Evolutionary conservation across 2,888 invertebrate genomes (phyloP).

Genomic region (Apotomis betuletana): DNA sequence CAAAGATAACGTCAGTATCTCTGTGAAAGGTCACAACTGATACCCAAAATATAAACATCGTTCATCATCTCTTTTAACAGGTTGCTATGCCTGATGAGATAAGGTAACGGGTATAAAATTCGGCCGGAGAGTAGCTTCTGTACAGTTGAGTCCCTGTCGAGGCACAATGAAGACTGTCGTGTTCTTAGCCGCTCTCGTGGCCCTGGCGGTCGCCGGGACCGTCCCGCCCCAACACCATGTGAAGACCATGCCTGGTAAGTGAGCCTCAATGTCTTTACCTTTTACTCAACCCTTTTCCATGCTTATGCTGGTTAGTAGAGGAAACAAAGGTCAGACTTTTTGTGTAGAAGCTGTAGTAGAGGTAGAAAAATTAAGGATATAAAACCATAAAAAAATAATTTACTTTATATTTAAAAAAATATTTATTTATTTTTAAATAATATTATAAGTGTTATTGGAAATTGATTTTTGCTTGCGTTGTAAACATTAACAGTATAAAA

Average conservation of each 20-base stretch:
- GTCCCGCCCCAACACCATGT: constrained; percentile 4
- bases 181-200: constrained; percentile 51
- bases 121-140: constrained; percentile 15
- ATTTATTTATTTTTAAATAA: no score
- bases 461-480: no score
- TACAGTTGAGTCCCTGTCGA: constrained; percentile 58
- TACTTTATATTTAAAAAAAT: no score
- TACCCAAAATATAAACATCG: constrained; percentile 7
- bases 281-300: no score
- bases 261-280: no score
- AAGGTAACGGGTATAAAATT: constrained; percentile 18
- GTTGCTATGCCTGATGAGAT: constrained; percentile 3
- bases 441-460: no score
- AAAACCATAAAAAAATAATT: no score
- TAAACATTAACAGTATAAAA: no score
- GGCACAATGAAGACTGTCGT: constrained; percentile 54
- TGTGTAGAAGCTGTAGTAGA: no score
- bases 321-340: no score
- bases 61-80: neutral
- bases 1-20: neutral
- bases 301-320: no score
- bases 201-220: constrained; percentile 49
- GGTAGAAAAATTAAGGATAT: no score
- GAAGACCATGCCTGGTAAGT: constrained; percentile 16
- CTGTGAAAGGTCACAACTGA: constrained; percentile 15